Conservation (phyloP, 2,797 vertebrate genomes). For the Rhinichthys osculus region DNA sequence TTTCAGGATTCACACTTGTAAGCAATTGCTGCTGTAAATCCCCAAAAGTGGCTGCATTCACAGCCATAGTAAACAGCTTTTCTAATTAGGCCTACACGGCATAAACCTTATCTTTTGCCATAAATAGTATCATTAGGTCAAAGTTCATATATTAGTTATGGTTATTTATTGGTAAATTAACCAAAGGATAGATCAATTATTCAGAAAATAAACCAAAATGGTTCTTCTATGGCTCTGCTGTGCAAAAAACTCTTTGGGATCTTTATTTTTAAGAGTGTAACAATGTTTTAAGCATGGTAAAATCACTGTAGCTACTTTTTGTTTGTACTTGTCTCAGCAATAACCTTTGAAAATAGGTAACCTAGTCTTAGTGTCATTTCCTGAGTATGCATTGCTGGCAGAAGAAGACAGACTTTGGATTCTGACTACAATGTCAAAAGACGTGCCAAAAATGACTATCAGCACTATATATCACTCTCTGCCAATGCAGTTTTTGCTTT, state of each 20-base stretch:
- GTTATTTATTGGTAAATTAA: neutral
- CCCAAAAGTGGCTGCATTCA: neutral
- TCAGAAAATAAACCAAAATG: neutral
- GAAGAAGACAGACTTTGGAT: conserved; percentile 10
- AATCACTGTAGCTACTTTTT: neutral
- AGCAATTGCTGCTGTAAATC: neutral
- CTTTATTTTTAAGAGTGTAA: neutral
- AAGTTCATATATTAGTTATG: neutral
- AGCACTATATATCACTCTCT: neutral
- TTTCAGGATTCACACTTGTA: neutral
- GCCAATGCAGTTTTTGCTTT: neutral
- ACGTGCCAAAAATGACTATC: neutral
- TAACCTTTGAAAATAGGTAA: conserved; percentile 9
- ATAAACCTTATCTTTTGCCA: neutral
- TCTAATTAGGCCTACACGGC: neutral
- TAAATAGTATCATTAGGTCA: neutral
- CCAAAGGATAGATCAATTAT: neutral
- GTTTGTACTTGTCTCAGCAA: neutral
- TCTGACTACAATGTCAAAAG: conserved; percentile 1
- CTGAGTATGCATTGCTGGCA: conserved; percentile 1
- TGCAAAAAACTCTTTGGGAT: neutral
- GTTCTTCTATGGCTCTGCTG: neutral
- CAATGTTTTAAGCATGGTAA: neutral
- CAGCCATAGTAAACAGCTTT: neutral
- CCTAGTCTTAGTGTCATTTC: conserved; percentile 9